Evolutionary conservation across 2,888 invertebrate species (phyloP).

Genomic region (Heliconius hortense): DNA sequence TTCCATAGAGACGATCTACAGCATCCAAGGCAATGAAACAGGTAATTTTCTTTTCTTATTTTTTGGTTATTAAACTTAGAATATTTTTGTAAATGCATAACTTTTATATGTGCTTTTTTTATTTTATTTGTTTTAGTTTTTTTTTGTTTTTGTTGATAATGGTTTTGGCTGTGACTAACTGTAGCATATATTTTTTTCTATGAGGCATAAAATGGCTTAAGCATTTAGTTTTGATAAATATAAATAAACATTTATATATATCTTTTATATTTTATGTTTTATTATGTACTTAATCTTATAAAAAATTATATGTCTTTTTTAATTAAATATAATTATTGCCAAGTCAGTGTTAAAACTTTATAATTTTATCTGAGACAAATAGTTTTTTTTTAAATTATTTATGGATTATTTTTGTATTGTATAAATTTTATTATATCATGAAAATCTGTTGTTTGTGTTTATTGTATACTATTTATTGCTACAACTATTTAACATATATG

Average conservation of each 20-base stretch:
- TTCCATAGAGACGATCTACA: slow-evolving; percentile 82
- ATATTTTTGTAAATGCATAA: not conserved
- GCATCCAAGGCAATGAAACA: slow-evolving; percentile 85
- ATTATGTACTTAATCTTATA: not conserved
- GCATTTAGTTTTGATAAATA: too few species aligned
- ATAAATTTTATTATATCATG: too few species aligned
- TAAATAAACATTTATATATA: not conserved
- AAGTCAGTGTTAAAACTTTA: too few species aligned
- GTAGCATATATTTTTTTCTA: not conserved
- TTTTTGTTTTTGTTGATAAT: not conserved
- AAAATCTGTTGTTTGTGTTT: too few species aligned
- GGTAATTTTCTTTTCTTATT: slow-evolving; percentile 66
- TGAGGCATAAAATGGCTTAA: not conserved
- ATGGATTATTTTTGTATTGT: too few species aligned
- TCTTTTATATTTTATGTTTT: not conserved
- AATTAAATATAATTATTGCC: too few species aligned
- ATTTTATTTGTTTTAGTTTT: not conserved
- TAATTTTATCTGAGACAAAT: too few species aligned
- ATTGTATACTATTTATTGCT: too few species aligned
- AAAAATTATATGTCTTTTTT: not conserved
- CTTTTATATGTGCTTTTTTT: not conserved
- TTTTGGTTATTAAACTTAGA: not conserved
- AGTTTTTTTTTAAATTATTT: too few species aligned
- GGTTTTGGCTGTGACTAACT: not conserved
- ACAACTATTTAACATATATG: too few species aligned